These are phyloP conservation scores for Pentamera pediparva DNA, from an alignment of 53 echinoderm and acorn worm genomes.

Conservation along the genomic window DNA sequence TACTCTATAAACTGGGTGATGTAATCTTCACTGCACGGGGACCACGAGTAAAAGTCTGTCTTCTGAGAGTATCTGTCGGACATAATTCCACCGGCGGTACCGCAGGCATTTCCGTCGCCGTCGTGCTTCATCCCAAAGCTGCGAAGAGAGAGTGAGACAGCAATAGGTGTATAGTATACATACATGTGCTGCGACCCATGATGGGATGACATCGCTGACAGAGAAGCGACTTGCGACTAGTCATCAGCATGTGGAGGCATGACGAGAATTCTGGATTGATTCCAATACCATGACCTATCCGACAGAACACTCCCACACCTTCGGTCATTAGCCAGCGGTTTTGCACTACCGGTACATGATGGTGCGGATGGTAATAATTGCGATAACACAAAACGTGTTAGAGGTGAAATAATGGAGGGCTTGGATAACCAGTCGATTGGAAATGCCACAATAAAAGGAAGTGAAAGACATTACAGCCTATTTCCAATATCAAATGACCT, in stretches of 20 bases:
- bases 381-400: too few relatives aligned
- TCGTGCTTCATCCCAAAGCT: slow-evolving; percentile 99
- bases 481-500: too few relatives aligned
- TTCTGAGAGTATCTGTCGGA: slow-evolving; percentile 66
- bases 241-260: background rate
- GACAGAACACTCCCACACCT: too few relatives aligned
- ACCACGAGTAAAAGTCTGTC: slow-evolving; percentile 89
- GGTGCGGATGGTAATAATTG: too few relatives aligned
- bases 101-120: slow-evolving; percentile 74
- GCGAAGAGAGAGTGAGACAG: background rate
- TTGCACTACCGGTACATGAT: too few relatives aligned
- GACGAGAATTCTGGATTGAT: too few relatives aligned
- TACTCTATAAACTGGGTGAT: slow-evolving; percentile 90
- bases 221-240: background rate
- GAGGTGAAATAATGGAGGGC: too few relatives aligned
- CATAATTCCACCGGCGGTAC: slow-evolving; percentile 80
- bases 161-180: background rate
- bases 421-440: too few relatives aligned
- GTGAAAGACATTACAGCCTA: too few relatives aligned
- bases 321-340: too few relatives aligned
- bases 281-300: too few relatives aligned
- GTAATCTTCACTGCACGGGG: slow-evolving; percentile 81
- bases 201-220: background rate
- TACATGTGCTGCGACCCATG: background rate
- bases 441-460: too few relatives aligned